Base-by-base conservation (phyloP, 2,797 vertebrate genomes). In the Argentina silus region DNA sequence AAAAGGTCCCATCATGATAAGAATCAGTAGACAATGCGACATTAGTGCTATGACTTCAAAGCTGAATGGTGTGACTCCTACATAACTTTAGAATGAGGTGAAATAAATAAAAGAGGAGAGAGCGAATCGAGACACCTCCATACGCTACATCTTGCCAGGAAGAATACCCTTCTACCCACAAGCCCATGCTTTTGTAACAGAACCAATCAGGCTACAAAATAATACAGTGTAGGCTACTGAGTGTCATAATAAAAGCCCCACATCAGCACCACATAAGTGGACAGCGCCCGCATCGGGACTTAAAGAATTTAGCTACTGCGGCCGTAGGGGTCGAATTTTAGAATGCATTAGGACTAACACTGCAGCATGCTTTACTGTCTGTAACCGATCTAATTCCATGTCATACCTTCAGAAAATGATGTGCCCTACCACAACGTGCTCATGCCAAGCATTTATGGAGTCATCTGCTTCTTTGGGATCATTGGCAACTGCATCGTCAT, bases 401-500 rank as follows among this genome's bases (percentile, higher is more conserved):
- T 60, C 0, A 65, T 68, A 73, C 47, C 21, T 19, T 8, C 79
- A 91, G 89, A 84, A 14, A 57, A 69, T 17, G 70, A 83, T 7
- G 71, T 78, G 21, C 79, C 85, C 0, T 91, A 93, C 83, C 90
- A 84, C 86, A 94, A 89, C 0, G 88, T 93, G 69, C 91, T 95
- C 85, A 94, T 94, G 93, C 92, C 94, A 43, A 94, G 93, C 55
- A 87, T 95, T 80, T 95, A 93, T 48, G 93, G 92, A 43, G 81
- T 93, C 81, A 95, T 95, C 86, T 95, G 93, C 19, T 90, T 95
- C 77, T 77, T 94, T 57, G 94, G 94, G 17, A 92, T 92, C 14
- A 81, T 87, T 0, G 94, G 94, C 12, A 95, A 95, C 86, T 86
- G 88, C 65, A 89, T 92, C 0, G 92, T 95, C 14, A 94, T 95